phyloP scores from a whole-genome alignment of 2,888 invertebrate species.

The Lochmaea capreae region DNA sequence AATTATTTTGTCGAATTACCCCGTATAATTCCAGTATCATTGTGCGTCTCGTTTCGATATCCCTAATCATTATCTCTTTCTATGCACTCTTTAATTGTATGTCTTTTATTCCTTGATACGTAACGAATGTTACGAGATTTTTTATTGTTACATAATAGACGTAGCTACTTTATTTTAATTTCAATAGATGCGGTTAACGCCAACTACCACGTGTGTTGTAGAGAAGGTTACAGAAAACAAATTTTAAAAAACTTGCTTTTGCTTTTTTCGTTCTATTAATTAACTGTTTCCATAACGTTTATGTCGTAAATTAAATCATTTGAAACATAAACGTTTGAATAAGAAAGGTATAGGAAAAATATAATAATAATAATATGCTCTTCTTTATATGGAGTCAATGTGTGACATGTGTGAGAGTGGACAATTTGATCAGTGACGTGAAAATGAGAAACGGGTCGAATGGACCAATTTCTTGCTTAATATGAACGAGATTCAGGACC shows the following conservation, averaged over 20 bases:
- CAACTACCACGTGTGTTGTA: conserved; percentile 32
- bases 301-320: background rate
- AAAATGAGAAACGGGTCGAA: conserved; percentile 65
- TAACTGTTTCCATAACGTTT: too few species aligned
- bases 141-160: conserved; percentile 46
- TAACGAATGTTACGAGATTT: conserved; percentile 41
- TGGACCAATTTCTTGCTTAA: conserved; percentile 65
- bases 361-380: background rate
- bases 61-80: conserved; percentile 66
- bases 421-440: conserved; percentile 63
- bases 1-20: conserved; percentile 1
- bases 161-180: conserved; percentile 30
- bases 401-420: conserved; percentile 38
- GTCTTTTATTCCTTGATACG: conserved; percentile 58
- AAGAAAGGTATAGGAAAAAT: background rate
- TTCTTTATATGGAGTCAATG: conserved; percentile 4
- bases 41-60: conserved; percentile 60
- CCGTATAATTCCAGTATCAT: conserved; percentile 53
- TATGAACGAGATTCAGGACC: conserved; percentile 55
- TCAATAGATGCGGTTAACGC: conserved; percentile 25
- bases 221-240: conserved; percentile 1
- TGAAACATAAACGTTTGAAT: background rate
- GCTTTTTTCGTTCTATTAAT: background rate
- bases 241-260: background rate
- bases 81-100: conserved; percentile 63